Evolutionary conservation across 2,888 invertebrate species (phyloP).

Genomic region (Dynastes maya): DNA sequence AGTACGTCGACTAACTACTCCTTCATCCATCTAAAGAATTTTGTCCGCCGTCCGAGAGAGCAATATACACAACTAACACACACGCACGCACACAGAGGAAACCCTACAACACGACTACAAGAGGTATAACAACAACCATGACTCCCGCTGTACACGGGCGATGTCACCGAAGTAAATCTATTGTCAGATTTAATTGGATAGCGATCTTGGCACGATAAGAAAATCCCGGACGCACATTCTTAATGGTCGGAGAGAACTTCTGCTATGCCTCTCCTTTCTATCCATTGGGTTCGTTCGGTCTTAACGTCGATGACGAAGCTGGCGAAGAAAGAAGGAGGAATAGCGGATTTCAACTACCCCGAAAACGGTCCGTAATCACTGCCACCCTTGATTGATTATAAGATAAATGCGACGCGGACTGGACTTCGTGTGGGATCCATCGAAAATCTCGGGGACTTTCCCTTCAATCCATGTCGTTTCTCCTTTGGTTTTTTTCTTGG

Average conservation of each 20-base stretch:
- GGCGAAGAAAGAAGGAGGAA: neutral
- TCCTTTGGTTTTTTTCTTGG: too few species aligned
- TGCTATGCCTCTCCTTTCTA: conserved; percentile 57
- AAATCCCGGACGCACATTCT: conserved; percentile 56
- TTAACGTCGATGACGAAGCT: conserved; percentile 43
- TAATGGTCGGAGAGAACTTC: conserved; percentile 59
- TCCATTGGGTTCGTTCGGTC: conserved; percentile 51
- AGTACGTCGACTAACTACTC: conserved; percentile 6
- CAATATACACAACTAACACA: neutral
- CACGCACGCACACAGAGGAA: conserved; percentile 7
- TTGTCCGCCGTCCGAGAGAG: conserved; percentile 14
- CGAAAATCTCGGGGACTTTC: conserved; percentile 30
- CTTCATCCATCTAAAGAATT: conserved; percentile 24
- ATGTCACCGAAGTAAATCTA: conserved; percentile 71
- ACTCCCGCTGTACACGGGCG: conserved; percentile 42
- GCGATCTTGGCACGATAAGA: conserved; percentile 70
- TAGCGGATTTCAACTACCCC: conserved; percentile 52
- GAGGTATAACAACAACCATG: conserved; percentile 35
- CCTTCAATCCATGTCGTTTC: neutral
- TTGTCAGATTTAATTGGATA: conserved; percentile 73
- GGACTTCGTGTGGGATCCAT: conserved; percentile 42
- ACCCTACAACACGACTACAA: conserved; percentile 40
- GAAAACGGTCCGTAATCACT: conserved; percentile 60
- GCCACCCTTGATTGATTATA: conserved; percentile 69
- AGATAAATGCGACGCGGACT: conserved; percentile 63